phyloP scores from a whole-genome alignment of 2,113 vertebrate species.

The Ageneiosus marmoratus region DNA sequence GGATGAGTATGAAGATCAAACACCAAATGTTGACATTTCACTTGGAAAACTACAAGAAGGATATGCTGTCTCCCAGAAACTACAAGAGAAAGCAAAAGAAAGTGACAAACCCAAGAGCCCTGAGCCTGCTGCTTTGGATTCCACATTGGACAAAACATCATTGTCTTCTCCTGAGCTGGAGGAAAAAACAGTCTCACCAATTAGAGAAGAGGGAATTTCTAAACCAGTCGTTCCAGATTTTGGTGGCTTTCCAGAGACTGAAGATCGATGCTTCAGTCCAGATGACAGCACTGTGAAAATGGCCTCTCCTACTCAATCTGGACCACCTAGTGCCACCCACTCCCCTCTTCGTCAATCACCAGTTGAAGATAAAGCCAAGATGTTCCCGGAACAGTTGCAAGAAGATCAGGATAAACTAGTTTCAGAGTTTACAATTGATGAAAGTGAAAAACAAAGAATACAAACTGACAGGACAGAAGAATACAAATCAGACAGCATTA shows the following conservation, averaged over 20 bases:
- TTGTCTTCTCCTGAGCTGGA: conserved; percentile 62
- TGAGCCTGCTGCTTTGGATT: conserved; percentile 49
- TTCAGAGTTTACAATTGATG: conserved; percentile 27
- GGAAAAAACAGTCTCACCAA: conserved; percentile 51
- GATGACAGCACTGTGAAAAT: conserved; percentile 96
- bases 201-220: conserved; percentile 49
- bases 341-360: conserved; percentile 91
- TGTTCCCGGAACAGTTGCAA: conserved; percentile 68
- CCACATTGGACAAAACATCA: conserved; percentile 57
- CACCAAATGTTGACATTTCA: conserved; percentile 76
- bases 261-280: conserved; percentile 90
- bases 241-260: conserved; percentile 73
- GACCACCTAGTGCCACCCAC: conserved; percentile 86
- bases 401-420: conserved; percentile 56
- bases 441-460: conserved; percentile 41
- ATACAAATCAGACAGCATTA: conserved; percentile 33
- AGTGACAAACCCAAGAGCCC: conserved; percentile 40
- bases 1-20: conserved; percentile 79
- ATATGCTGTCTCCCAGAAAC: conserved; percentile 66
- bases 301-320: conserved; percentile 91
- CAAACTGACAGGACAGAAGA: conserved; percentile 42
- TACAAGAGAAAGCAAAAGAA: conserved; percentile 58
- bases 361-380: conserved; percentile 80
- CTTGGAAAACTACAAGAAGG: conserved; percentile 79
- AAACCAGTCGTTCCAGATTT: conserved; percentile 68